Conservation (phyloP, 2,888 invertebrate species). For the Pachydiplax longipennis region DNA sequence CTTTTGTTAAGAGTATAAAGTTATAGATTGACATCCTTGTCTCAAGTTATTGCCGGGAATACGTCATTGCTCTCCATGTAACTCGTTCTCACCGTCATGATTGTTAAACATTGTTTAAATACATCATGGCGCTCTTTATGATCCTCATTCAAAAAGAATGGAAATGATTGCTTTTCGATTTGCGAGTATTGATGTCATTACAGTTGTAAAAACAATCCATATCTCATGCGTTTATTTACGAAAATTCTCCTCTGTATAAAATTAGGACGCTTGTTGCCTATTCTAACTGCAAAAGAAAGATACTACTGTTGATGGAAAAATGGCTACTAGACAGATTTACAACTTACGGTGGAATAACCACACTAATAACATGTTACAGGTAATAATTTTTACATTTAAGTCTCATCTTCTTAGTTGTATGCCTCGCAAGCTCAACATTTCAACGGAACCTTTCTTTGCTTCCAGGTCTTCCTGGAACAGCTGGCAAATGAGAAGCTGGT, state of each 20-base stretch:
- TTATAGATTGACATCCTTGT: too few species aligned
- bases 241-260: neutral
- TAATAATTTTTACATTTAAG: constrained; percentile 47
- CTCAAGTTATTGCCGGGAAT: too few species aligned
- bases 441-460: neutral
- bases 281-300: neutral
- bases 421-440: neutral
- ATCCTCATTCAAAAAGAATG: neutral
- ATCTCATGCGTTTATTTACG: neutral
- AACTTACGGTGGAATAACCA: constrained; percentile 64
- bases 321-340: constrained; percentile 52
- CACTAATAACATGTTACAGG: constrained; percentile 61
- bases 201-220: too few species aligned
- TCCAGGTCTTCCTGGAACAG: constrained; percentile 60
- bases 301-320: neutral
- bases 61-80: neutral
- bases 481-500: constrained; percentile 59
- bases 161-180: neutral
- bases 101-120: constrained; percentile 1
- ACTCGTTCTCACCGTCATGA: neutral
- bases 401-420: neutral
- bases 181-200: neutral
- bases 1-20: too few species aligned
- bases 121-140: neutral
- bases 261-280: neutral